Conservation (phyloP, 1,140 invertebrate genomes). For the Megalopta genalis region DNA sequence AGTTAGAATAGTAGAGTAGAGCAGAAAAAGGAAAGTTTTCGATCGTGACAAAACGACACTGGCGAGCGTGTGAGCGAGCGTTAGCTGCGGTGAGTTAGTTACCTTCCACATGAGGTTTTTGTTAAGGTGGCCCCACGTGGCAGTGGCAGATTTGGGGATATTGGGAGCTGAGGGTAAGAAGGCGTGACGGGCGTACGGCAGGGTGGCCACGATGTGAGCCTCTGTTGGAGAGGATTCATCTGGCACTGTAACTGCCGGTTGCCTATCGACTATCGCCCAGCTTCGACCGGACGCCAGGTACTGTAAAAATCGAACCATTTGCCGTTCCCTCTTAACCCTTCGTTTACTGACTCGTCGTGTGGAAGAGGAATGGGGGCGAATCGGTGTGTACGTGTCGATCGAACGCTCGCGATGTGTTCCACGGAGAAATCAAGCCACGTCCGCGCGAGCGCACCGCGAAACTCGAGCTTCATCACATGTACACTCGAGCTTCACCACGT, state of each 20-base stretch:
- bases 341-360: slow-evolving; percentile 52
- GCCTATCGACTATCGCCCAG: slow-evolving; percentile 78
- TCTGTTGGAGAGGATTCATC: slow-evolving; percentile 75
- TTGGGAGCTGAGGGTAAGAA: slow-evolving; percentile 82
- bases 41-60: slow-evolving; percentile 39
- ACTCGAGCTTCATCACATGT: too few species aligned
- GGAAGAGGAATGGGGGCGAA: neutral
- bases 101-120: slow-evolving; percentile 86
- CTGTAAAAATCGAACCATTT: slow-evolving; percentile 77
- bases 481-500: too few species aligned
- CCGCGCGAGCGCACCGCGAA: too few species aligned
- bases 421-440: neutral
- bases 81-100: slow-evolving; percentile 78
- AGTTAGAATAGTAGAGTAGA: slow-evolving; percentile 6
- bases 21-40: neutral
- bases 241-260: slow-evolving; percentile 70
- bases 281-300: slow-evolving; percentile 79
- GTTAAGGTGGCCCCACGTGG: slow-evolving; percentile 84
- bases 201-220: slow-evolving; percentile 79
- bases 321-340: slow-evolving; percentile 72
- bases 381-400: slow-evolving; percentile 23
- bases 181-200: slow-evolving; percentile 82
- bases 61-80: slow-evolving; percentile 35
- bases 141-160: slow-evolving; percentile 83
- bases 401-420: neutral